Conservation (phyloP, 2,797 vertebrate genomes). For the Yasuhikotakia modesta region DNA sequence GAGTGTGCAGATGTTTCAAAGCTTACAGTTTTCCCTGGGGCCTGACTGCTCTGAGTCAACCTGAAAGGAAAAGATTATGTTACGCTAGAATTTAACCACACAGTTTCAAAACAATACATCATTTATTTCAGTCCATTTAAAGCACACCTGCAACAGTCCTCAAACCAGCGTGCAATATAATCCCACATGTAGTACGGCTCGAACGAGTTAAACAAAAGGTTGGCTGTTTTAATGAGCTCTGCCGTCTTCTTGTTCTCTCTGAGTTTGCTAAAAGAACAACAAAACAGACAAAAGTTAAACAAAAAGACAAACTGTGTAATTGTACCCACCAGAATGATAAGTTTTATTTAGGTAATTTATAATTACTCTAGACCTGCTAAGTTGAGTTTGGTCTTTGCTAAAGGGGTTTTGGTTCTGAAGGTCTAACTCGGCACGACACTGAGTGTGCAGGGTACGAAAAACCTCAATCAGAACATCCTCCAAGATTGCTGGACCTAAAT, state of each 20-base stretch:
- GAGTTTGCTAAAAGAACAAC: constrained; percentile 83
- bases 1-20: constrained; percentile 80
- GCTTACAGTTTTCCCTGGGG: constrained; percentile 71
- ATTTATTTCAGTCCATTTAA: not conserved
- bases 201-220: constrained; percentile 98
- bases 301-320: not conserved
- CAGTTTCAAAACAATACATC: not conserved
- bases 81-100: not conserved
- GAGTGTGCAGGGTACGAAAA: constrained; percentile 90
- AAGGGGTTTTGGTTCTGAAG: constrained; percentile 90
- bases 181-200: constrained; percentile 99
- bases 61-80: constrained; percentile 68
- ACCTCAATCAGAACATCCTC: constrained; percentile 98
- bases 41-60: constrained; percentile 80
- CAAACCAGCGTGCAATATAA: constrained; percentile 97
- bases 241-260: constrained; percentile 98
- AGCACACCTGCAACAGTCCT: constrained; percentile 94
- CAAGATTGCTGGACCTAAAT: constrained; percentile 91
- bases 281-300: not conserved
- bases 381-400: constrained; percentile 93
- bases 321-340: not conserved
- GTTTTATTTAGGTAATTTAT: too few species aligned
- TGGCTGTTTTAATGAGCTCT: constrained; percentile 97
- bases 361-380: constrained; percentile 94
- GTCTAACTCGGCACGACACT: constrained; percentile 92